Conservation (phyloP, 2,797 vertebrate species). For the Acanthornis magna region DNA sequence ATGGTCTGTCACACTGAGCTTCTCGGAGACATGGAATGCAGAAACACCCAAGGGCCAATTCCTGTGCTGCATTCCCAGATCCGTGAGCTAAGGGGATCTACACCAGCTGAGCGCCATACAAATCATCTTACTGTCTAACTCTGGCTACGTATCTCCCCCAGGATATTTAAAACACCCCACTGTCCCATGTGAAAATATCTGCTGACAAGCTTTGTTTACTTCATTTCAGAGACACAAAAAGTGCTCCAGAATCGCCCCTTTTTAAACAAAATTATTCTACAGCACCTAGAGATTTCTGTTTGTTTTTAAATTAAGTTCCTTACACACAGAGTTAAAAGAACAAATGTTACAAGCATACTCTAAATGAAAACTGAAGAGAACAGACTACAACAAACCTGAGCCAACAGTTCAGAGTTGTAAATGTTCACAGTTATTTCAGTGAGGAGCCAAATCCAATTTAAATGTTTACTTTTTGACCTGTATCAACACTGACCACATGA, state of each 20-base stretch:
- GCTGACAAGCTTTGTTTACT: background rate
- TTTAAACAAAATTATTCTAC: background rate
- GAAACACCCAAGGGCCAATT: background rate
- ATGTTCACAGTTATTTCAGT: background rate
- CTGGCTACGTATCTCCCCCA: background rate
- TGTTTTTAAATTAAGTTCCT: background rate
- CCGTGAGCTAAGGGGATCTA: background rate
- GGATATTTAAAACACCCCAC: background rate
- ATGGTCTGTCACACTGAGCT: background rate
- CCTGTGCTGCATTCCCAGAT: background rate
- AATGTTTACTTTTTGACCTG: background rate
- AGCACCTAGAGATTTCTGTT: background rate
- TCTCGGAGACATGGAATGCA: background rate
- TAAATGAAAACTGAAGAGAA: background rate
- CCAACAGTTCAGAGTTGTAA: background rate
- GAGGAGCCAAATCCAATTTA: constrained; percentile 14
- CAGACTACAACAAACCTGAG: background rate
- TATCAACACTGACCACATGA: background rate
- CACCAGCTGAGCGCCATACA: background rate
- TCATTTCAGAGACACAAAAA: background rate
- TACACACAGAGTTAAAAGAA: background rate
- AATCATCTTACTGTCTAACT: background rate
- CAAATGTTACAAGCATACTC: background rate
- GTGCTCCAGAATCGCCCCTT: background rate
- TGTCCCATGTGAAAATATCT: background rate